Evolutionary conservation across 2,797 vertebrate genomes (phyloP).

Genomic region (Pangasius djambal): DNA sequence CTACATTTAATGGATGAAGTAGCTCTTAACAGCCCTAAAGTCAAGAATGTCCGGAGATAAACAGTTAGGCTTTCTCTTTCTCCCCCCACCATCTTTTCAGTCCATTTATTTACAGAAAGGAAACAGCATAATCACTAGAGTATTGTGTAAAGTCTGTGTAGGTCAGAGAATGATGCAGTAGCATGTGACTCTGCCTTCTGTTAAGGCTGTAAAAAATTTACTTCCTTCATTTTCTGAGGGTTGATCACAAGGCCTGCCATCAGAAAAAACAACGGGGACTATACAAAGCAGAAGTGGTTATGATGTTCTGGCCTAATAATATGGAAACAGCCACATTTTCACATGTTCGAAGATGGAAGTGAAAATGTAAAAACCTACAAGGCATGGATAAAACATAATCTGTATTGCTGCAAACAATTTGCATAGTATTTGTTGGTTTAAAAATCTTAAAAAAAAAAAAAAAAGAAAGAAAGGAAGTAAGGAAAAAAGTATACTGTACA

Average conservation of each 20-base stretch:
- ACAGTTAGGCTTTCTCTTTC: slow-evolving; percentile 36
- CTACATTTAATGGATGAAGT: not conserved
- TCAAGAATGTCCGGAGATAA: slow-evolving; percentile 24
- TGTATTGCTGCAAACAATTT: not conserved
- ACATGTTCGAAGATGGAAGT: slow-evolving; percentile 7
- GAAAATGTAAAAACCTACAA: slow-evolving; percentile 1
- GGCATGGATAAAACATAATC: not conserved
- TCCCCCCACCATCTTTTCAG: slow-evolving; percentile 41
- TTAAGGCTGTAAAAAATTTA: slow-evolving; percentile 45
- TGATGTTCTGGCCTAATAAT: not conserved
- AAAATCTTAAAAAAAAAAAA: not conserved
- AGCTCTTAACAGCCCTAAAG: slow-evolving; percentile 43
- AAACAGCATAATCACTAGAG: slow-evolving; percentile 63
- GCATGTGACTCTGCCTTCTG: slow-evolving; percentile 72
- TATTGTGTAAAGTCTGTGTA: slow-evolving; percentile 67
- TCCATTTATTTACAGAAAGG: slow-evolving; percentile 68
- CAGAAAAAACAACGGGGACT: slow-evolving; percentile 45
- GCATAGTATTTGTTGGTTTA: not conserved
- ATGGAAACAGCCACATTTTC: slow-evolving; percentile 2
- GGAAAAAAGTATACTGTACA: not conserved
- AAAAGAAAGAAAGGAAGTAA: not conserved
- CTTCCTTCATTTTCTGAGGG: slow-evolving; percentile 39
- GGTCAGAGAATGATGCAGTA: slow-evolving; percentile 60
- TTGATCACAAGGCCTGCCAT: slow-evolving; percentile 59
- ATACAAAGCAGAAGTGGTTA: slow-evolving; percentile 61